Percentiles rank a stretch among this genome's conserved stretches.
phyloP scores from a whole-genome alignment of 2,113 vertebrate genomes.

The Festucalex cinctus region DNA sequence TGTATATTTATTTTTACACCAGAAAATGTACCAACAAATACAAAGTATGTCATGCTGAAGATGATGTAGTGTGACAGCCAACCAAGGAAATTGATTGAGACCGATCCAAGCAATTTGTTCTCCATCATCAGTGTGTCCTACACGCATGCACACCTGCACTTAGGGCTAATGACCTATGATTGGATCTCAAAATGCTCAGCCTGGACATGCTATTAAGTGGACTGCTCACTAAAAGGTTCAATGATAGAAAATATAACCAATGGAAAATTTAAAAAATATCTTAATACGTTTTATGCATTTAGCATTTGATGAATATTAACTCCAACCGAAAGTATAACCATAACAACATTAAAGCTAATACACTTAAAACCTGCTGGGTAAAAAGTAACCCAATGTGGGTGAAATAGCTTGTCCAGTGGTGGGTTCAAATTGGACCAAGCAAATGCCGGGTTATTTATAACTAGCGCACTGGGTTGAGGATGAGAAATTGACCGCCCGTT shows the following conservation, averaged over 20 bases:
- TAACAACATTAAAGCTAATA: too few relatives aligned
- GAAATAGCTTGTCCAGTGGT: too few relatives aligned
- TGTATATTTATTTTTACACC: background rate
- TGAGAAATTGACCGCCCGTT: too few relatives aligned
- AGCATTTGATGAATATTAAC: too few relatives aligned
- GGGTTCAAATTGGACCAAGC: too few relatives aligned
- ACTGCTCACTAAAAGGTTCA: background rate
- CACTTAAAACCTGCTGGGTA: too few relatives aligned
- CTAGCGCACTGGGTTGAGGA: too few relatives aligned
- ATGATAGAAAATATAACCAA: background rate
- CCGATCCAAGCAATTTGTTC: conserved; percentile 8
- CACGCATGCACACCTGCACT: conserved; percentile 2
- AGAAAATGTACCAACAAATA: background rate
- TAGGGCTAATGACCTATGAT: conserved; percentile 2
- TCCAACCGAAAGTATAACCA: too few relatives aligned
- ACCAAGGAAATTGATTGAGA: conserved; percentile 1
- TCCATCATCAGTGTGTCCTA: conserved; percentile 4
- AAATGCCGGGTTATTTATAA: too few relatives aligned
- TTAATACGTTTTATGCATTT: background rate
- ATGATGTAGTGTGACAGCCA: background rate
- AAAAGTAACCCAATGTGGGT: too few relatives aligned
- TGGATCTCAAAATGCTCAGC: background rate
- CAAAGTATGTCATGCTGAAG: background rate
- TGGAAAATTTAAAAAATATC: background rate
- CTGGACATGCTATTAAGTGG: conserved; percentile 4